Percentiles rank a stretch among this genome's conserved stretches.
Evolutionary conservation across 2,888 invertebrate genomes (phyloP).

Genomic region (Xiphydria camelus): DNA sequence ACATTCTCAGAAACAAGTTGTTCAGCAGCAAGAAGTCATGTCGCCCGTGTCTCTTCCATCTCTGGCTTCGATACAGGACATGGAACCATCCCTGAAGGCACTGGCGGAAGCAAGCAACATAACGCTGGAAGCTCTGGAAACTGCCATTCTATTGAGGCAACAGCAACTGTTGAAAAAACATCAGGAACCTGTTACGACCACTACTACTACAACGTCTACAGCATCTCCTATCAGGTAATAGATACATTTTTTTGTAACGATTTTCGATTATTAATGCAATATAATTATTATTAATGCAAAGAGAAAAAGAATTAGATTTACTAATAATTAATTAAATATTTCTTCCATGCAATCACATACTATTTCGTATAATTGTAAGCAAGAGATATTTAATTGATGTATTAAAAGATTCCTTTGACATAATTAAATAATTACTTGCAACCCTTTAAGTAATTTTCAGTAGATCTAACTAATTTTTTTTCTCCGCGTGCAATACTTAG

Average conservation of each 20-base stretch:
- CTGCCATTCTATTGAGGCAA: constrained; percentile 72
- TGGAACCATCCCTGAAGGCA: constrained; percentile 61
- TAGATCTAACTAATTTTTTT: too few species aligned
- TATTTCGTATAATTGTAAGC: too few species aligned
- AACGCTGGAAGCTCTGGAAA: constrained; percentile 76
- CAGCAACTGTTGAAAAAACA: constrained; percentile 70
- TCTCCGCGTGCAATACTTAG: too few species aligned
- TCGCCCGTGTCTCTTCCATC: constrained; percentile 33
- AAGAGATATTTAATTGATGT: too few species aligned
- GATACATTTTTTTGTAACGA: background rate
- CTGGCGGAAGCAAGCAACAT: constrained; percentile 75
- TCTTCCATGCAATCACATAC: too few species aligned
- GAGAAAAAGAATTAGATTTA: too few species aligned
- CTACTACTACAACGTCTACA: constrained; percentile 58
- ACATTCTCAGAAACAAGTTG: constrained; percentile 27
- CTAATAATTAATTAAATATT: too few species aligned
- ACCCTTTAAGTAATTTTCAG: too few species aligned
- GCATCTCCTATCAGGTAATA: constrained; percentile 44
- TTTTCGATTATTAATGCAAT: too few species aligned
- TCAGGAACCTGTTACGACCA: constrained; percentile 57
- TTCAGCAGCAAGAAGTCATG: constrained; percentile 35
- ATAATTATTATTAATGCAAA: too few species aligned
- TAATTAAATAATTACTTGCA: background rate
- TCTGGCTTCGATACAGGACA: constrained; percentile 47
- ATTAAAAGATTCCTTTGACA: background rate